Base-by-base conservation (phyloP, 2,797 vertebrate species). In the Manis pentadactyla region DNA sequence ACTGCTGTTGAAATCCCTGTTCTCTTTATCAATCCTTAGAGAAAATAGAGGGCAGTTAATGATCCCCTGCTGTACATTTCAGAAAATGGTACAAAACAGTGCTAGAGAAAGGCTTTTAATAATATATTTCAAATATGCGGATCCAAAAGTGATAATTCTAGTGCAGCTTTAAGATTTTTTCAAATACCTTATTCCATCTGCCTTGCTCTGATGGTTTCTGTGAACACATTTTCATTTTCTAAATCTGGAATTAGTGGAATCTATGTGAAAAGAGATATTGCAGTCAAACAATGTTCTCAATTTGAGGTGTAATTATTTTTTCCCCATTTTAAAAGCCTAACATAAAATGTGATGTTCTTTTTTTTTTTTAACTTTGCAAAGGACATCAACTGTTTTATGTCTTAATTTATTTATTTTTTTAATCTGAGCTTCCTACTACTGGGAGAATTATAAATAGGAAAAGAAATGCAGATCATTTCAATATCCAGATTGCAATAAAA, bases 211-310 rank as follows among this genome's bases (percentile, higher is more conserved):
- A 74, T 94, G 81, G 92, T 94, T 97, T 97, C 94, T 96, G 66
- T 94, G 90, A 97, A 93, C 93, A 96, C 61, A 63, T 94, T 96
- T 98, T 97, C 96, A 93, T 97, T 93, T 96, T 96, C 94, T 97
- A 94, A 95, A 93, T 93, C 94, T 94, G 93, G 96, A 97, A 94
- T 93, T 97, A 95, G 82, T 86, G 88, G 92, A 90, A 71, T 90
- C 87, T 93, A 77, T 81, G 96, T 94, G 93, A 97, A 97, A 93
- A 97, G 89, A 94, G 92, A 97, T 96, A 94, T 90, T 96, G 51
- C 39, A 96, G 68, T 77, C 75, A 93, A 97, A 95, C 63, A 79
- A 64, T 92, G 73, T 93, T 97, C 96, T 93, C 93, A 63, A 63
- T 92, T 85, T 3, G 11, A 97, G 81, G 55, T 90, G 55, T 96